Conservation (phyloP, 2,113 vertebrate species). For the Pollachius pollachius region DNA sequence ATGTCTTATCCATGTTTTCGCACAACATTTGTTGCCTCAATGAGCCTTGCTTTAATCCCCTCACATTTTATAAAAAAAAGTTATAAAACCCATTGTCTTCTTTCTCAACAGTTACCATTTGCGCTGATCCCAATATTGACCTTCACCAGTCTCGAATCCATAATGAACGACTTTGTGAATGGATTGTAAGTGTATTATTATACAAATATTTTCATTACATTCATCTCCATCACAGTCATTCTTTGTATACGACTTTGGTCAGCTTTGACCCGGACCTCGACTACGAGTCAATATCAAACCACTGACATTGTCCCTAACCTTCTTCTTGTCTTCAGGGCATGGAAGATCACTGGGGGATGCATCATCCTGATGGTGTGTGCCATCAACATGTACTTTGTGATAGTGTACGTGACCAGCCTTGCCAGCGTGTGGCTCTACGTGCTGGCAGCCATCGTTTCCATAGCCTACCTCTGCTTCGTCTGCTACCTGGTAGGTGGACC, state of each 20-base stretch:
- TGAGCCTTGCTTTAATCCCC: too few species aligned
- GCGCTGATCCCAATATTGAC: constrained; percentile 94
- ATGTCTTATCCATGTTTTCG: too few species aligned
- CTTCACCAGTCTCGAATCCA: constrained; percentile 86
- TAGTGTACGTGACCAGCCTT: constrained; percentile 82
- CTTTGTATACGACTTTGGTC: neutral
- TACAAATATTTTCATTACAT: neutral
- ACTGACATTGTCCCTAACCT: neutral
- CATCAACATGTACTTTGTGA: constrained; percentile 96
- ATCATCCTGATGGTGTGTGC: constrained; percentile 83
- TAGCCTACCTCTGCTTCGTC: constrained; percentile 87
- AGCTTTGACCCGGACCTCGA: neutral
- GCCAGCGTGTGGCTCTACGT: constrained; percentile 80
- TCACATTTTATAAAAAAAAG: too few species aligned
- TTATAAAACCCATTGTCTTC: neutral
- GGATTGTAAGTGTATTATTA: constrained; percentile 81
- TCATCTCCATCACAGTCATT: neutral
- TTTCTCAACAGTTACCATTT: constrained; percentile 84
- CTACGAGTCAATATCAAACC: neutral
- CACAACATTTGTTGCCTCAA: too few species aligned
- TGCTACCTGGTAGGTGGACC: constrained; percentile 85
- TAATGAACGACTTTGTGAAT: constrained; percentile 93
- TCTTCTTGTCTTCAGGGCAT: constrained; percentile 71
- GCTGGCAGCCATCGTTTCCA: constrained; percentile 75
- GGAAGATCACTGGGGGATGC: constrained; percentile 83